Evolutionary conservation across 2,113 vertebrate genomes (phyloP).

Genomic region (Datnioides undecimradiatus): DNA sequence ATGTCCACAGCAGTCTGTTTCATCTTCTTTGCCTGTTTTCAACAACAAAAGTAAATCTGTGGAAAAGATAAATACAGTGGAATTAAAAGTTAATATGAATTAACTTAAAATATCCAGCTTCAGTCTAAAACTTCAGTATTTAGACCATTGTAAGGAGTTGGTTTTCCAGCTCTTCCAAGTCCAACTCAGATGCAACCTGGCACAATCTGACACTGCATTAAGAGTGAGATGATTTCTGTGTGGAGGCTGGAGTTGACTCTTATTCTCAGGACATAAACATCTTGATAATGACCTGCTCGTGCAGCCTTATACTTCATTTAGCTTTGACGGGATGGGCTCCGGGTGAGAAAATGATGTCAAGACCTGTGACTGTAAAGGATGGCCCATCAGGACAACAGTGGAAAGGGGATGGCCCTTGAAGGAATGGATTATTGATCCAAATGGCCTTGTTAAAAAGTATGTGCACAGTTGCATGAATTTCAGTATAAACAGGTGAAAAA

Average conservation of each 20-base stretch:
- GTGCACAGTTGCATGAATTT: conserved; percentile 7
- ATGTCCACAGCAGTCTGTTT: neutral
- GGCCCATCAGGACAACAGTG: neutral
- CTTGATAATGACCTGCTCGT: neutral
- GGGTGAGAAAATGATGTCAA: neutral
- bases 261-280: neutral
- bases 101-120: neutral
- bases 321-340: neutral
- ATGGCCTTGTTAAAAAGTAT: conserved; percentile 25
- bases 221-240: neutral
- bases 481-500: conserved; percentile 2
- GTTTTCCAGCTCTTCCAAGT: too few relatives aligned
- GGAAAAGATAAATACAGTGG: neutral
- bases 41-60: neutral
- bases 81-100: neutral
- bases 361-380: neutral
- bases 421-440: conserved; percentile 53
- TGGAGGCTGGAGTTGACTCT: neutral
- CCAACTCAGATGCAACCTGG: neutral
- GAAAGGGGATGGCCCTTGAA: neutral
- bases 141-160: too few relatives aligned
- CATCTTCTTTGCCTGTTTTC: neutral
- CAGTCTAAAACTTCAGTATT: neutral
- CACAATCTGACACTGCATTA: neutral
- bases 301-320: neutral